These are phyloP conservation scores for Oxyruncus cristatus DNA, from an alignment of 2,113 vertebrate species.

Conservation along the genomic window DNA sequence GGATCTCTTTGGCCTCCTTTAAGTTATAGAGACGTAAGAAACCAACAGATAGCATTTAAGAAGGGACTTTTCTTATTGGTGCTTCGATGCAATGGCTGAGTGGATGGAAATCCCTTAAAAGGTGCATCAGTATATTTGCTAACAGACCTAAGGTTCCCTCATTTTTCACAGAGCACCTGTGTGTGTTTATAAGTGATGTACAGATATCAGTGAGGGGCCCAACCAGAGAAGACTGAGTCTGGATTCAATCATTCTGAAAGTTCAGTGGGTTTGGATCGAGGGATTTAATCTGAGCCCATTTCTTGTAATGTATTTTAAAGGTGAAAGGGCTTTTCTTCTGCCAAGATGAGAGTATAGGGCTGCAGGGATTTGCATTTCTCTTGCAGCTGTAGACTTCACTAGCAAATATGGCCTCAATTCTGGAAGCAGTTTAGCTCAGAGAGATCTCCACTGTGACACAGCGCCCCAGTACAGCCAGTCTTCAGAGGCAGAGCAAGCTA, in stretches of 20 bases:
- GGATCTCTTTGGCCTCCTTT: not conserved
- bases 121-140: not conserved
- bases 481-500: not conserved
- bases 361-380: slow-evolving; percentile 42
- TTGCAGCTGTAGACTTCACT: slow-evolving; percentile 29
- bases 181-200: not conserved
- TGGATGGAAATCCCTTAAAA: not conserved
- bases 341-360: slow-evolving; percentile 10
- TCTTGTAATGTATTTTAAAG: slow-evolving; percentile 40
- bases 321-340: slow-evolving; percentile 50
- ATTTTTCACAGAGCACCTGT: not conserved
- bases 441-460: not conserved
- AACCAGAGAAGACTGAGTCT: not conserved
- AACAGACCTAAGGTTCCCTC: not conserved
- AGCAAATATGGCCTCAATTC: not conserved
- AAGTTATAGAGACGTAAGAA: not conserved
- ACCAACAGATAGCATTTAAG: not conserved
- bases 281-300: slow-evolving; percentile 15
- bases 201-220: slow-evolving; percentile 19
- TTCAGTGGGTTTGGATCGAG: not conserved
- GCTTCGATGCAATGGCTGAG: not conserved
- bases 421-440: not conserved
- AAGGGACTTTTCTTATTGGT: not conserved
- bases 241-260: slow-evolving; percentile 28
- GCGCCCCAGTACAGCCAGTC: not conserved